phyloP scores from a whole-genome alignment of 2,888 invertebrate genomes.

The Bruchidius siliquastri region DNA sequence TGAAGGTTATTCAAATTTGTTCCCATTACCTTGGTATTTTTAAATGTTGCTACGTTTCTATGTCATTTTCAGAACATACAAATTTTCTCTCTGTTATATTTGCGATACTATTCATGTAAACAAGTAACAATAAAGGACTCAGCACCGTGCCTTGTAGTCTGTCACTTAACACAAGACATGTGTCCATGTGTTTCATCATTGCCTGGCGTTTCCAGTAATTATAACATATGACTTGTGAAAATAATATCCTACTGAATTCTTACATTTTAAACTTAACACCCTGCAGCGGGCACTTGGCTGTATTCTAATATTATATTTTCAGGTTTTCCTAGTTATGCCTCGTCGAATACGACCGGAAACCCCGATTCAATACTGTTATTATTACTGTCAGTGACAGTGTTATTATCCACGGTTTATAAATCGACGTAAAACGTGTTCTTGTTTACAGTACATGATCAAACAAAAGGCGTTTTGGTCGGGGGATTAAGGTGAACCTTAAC shows the following conservation, averaged over 20 bases:
- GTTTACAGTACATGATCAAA: neutral
- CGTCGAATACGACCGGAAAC: neutral
- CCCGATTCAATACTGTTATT: neutral
- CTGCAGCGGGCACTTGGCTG: neutral
- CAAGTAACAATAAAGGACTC: no score
- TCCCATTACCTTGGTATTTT: no score
- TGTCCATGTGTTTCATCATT: no score
- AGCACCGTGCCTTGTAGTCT: no score
- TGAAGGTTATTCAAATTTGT: no score
- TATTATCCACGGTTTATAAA: neutral
- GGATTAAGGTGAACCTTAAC: neutral
- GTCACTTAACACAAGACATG: no score
- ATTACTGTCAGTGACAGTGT: neutral
- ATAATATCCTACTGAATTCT: neutral
- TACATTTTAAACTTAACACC: neutral
- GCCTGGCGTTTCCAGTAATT: no score
- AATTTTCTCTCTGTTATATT: no score
- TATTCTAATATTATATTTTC: neutral
- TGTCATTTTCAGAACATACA: no score
- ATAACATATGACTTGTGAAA: no score
- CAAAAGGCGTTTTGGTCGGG: neutral
- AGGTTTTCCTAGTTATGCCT: neutral
- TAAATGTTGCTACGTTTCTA: no score
- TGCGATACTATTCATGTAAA: no score
- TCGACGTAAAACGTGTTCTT: neutral